Base-by-base conservation (phyloP, 2,113 vertebrate species). In the Pomatostomus ruficeps region DNA sequence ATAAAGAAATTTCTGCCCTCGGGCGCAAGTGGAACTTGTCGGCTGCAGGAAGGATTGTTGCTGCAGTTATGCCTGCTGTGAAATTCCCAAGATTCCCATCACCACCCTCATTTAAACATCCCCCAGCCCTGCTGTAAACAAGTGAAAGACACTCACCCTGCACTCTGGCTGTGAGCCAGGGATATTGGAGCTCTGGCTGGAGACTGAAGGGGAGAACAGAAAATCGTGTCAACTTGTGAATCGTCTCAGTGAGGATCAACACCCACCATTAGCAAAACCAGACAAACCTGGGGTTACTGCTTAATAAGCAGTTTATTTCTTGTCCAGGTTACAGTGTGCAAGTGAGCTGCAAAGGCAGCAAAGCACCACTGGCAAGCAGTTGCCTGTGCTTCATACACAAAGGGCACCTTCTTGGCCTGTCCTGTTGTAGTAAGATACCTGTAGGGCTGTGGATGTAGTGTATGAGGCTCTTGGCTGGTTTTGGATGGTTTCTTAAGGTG, bases 21-120 rank as follows among this genome's bases (percentile, higher is more conserved):
- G 89, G 40, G 24, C 65, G 75, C 46, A 29, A 49, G 36, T 22
- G 28, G 36, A 82, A 36, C 70, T 87, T 82, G 59, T 80, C 7
- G 8, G 68, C 46, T 73, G 54, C 75, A 63, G 67, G 67, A 61
- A 89, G 66, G 75, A 66, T 36, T 85, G 68, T 85, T 63, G 86
- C 78, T 94, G 63, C 63, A 75, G 45, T 68, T 88, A n/a, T 25
- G 48, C 74, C 59, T 88, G 71, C 88, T 85, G 83, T 59, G 77
- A 80, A 95, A 93, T 95, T 95, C 85, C 70, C 91, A 85, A 79
- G 89, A 96, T 97, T 95, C 71, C 68, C 81, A 71, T 85, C 33
- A 43, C 72, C 68, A 72, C 35, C 42, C 65, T 89, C 51, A 0
- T 93, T 94, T 95, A 94, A 95, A 89, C 91, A 92, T 91, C 75